Conservation (phyloP, 2,797 vertebrate genomes). For the Acrocephalus scirpaceus region DNA sequence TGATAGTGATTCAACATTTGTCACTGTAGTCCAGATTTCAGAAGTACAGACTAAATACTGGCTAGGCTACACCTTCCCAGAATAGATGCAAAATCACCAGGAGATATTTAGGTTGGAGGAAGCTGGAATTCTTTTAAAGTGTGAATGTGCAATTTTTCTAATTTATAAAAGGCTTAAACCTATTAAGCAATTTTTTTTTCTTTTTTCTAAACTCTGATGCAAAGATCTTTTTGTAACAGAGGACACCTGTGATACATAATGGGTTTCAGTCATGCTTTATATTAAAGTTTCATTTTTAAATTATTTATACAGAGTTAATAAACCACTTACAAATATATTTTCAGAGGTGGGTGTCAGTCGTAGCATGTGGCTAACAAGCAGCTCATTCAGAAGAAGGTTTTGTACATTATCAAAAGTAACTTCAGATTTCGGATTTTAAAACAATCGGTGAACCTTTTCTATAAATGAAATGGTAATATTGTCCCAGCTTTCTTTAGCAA, state of each 20-base stretch:
- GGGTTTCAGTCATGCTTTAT: slow-evolving; percentile 43
- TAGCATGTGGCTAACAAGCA: not conserved
- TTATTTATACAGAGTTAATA: slow-evolving; percentile 4
- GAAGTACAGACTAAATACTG: not conserved
- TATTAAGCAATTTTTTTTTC: not conserved
- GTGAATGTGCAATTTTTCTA: not conserved
- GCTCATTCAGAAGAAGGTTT: not conserved
- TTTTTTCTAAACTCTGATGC: slow-evolving; percentile 11
- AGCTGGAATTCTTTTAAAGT: not conserved
- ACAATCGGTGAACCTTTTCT: not conserved
- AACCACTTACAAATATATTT: slow-evolving; percentile 8
- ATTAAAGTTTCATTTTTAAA: slow-evolving; percentile 39
- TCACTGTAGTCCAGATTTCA: not conserved
- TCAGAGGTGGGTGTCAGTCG: not conserved
- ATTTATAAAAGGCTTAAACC: not conserved
- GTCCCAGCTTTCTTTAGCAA: not conserved
- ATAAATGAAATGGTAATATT: not conserved
- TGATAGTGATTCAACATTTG: not conserved
- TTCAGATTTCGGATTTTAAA: not conserved
- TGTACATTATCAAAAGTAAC: not conserved
- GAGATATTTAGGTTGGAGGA: not conserved
- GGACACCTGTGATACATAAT: not conserved
- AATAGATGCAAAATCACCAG: not conserved
- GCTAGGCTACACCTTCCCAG: not conserved
- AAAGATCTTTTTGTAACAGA: not conserved